phyloP scores from a whole-genome alignment of 2,797 vertebrate genomes.

The Threskiornis aethiopicus region DNA sequence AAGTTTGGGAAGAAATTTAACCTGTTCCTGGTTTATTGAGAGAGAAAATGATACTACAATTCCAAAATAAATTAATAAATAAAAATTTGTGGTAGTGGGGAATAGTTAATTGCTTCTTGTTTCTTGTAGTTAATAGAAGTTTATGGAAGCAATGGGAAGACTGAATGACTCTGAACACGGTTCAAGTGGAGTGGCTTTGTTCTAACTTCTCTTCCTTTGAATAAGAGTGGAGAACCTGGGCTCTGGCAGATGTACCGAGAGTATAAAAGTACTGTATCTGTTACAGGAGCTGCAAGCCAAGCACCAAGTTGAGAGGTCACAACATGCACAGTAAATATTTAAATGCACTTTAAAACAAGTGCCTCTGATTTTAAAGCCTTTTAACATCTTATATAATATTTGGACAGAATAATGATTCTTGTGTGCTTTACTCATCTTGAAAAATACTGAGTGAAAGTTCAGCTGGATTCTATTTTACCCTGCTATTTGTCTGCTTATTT shows the following conservation, averaged over 20 bases:
- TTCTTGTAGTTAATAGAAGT: not conserved
- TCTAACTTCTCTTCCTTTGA: not conserved
- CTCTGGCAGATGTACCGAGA: not conserved
- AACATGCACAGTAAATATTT: not conserved
- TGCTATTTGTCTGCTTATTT: not conserved
- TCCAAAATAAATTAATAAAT: not conserved
- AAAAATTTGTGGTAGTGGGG: not conserved
- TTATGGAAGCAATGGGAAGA: not conserved
- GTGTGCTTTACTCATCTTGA: not conserved
- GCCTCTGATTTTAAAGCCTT: not conserved
- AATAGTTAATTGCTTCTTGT: not conserved
- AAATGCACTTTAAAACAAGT: not conserved
- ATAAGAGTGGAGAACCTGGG: not conserved
- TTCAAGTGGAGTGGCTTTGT: not conserved
- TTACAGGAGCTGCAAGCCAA: not conserved
- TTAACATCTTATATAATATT: not conserved
- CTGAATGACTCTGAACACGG: not conserved
- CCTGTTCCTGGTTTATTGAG: not conserved
- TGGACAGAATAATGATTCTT: not conserved
- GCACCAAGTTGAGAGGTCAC: not conserved
- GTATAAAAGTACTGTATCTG: not conserved
- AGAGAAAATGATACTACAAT: not conserved
- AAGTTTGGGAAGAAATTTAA: not conserved
- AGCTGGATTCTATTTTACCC: not conserved
- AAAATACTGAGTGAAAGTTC: not conserved